phyloP scores from a whole-genome alignment of 2,888 invertebrate species.

The Dusona sp. region DNA sequence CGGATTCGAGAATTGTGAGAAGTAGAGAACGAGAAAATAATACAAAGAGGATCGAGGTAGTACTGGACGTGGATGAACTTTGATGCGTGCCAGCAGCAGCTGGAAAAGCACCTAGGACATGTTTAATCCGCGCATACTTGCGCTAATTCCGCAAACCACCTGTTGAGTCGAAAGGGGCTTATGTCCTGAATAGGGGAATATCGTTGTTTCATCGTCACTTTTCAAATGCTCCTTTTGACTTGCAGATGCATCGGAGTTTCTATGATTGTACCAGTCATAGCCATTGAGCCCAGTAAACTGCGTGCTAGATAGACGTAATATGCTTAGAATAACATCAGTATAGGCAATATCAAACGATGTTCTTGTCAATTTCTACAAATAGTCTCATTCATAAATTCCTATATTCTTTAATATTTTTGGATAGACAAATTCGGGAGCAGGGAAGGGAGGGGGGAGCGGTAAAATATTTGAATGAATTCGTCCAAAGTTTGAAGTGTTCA shows the following conservation, averaged over 20 bases:
- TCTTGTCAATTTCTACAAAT: too few species aligned
- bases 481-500: background rate
- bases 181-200: constrained; percentile 11
- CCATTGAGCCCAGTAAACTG: background rate
- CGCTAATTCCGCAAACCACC: constrained; percentile 78
- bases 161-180: constrained; percentile 74
- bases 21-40: constrained; percentile 37
- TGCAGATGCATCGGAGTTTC: background rate
- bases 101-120: constrained; percentile 61
- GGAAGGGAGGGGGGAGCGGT: too few species aligned
- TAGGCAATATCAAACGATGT: too few species aligned
- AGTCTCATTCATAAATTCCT: too few species aligned
- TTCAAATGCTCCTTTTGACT: constrained; percentile 6
- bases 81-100: constrained; percentile 53
- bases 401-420: too few species aligned
- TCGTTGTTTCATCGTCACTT: constrained; percentile 5
- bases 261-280: background rate
- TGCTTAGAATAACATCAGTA: too few species aligned
- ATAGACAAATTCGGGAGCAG: too few species aligned
- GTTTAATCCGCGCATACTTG: constrained; percentile 78
- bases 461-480: background rate
- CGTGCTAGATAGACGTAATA: background rate
- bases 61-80: constrained; percentile 56
- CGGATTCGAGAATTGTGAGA: constrained; percentile 50
- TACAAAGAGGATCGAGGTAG: constrained; percentile 21